Base-by-base conservation (phyloP, 2,888 invertebrate genomes). In the Molorchus minor region DNA sequence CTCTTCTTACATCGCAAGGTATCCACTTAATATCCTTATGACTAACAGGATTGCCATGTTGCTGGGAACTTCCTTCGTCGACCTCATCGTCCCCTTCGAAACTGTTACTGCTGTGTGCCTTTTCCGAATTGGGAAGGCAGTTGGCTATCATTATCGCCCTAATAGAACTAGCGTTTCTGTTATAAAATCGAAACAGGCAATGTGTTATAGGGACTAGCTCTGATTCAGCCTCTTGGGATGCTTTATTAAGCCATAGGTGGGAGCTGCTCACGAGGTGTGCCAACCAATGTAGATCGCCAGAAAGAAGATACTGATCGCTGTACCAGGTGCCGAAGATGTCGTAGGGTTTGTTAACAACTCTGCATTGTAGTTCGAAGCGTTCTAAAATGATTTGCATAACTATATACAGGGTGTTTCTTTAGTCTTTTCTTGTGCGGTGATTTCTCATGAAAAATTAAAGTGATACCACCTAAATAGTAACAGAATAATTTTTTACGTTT, bases 281-380 rank as follows among this genome's bases (percentile, higher is more conserved):
- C 49, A 93, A 80, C 90, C 92, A 92, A 73, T 88, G 87, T n/a
- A 93, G 81, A 75, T 92, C 90, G 1, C 93, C 93, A 5, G 92
- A 92, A 35, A 94, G 81, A 7, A 94, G 82, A 76, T 92, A 90
- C 68, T 87, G 86, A 75, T 92, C 91, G 73, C 90, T 91, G 75
- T 90, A 93, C 93, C 93, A 94, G n/a, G 92, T 90, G 5, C 94
- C 93, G 80, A 93, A 93, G 65, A 93, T 89, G 77, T 94, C 93
- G 72, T 93, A 93, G 0, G 94, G 93, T 70, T 91, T 91, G 80
- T 93, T 93, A 44, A 87, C 85, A 4, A 93, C 90, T 46, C 91
- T 82, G 71, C 91, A 90, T 69, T 89, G 75, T 20, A 76, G 82
- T 65, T 86, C 83, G 71, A 92, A 91, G 52, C 86, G 86, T 73